Evolutionary conservation across 2,113 vertebrate genomes (phyloP).

Genomic region (Podarcis raffonei): DNA sequence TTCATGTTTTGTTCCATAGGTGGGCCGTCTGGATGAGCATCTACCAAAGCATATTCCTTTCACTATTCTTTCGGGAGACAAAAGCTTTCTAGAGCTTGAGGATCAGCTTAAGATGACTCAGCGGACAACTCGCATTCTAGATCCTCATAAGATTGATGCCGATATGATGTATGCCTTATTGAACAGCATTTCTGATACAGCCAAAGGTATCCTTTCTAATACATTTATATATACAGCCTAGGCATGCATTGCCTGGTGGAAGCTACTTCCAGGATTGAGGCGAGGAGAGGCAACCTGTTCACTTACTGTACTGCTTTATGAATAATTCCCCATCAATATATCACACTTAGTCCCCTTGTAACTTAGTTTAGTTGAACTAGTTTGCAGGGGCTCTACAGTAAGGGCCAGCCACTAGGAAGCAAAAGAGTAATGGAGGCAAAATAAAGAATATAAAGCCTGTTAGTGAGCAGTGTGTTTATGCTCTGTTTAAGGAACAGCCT

Average conservation of each 20-base stretch:
- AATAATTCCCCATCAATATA: neutral
- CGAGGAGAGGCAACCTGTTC: neutral
- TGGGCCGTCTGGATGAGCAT: constrained; percentile 81
- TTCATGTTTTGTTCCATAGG: constrained; percentile 63
- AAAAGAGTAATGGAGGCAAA: neutral
- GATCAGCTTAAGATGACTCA: constrained; percentile 83
- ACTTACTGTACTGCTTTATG: neutral
- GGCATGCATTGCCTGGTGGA: neutral
- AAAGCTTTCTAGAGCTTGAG: constrained; percentile 83
- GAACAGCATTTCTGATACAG: constrained; percentile 84
- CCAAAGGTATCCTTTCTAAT: constrained; percentile 75
- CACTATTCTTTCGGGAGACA: constrained; percentile 83
- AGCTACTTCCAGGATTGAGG: neutral
- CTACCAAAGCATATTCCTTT: constrained; percentile 86
- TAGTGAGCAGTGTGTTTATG: neutral
- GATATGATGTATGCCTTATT: constrained; percentile 83
- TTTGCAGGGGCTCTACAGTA: neutral
- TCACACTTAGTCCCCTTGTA: neutral
- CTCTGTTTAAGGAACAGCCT: neutral
- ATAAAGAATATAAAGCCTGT: too few species aligned
- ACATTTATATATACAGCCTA: neutral
- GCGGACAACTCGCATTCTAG: constrained; percentile 76
- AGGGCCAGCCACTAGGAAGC: neutral
- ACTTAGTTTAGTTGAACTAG: neutral
- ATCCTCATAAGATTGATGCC: constrained; percentile 82